Conservation (phyloP, 2,797 vertebrate genomes). For the Molossus molossus region DNA sequence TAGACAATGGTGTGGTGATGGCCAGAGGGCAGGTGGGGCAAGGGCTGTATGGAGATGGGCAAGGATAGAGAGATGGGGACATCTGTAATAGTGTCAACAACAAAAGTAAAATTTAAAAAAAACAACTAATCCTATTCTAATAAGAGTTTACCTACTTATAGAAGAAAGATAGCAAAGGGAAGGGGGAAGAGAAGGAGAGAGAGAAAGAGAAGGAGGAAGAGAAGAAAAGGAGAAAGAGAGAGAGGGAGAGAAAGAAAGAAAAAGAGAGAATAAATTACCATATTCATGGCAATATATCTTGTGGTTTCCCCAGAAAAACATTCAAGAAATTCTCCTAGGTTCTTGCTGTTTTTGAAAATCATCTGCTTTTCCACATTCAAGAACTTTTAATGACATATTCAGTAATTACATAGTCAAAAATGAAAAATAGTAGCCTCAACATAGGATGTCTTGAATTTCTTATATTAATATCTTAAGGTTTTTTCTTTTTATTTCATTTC, state of each 20-base stretch:
- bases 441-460: not conserved
- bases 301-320: not conserved
- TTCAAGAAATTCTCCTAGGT: not conserved
- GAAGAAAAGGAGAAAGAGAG: not conserved
- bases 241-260: not conserved
- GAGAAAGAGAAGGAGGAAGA: not conserved
- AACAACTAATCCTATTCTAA: not conserved
- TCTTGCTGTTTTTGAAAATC: not conserved
- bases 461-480: not conserved
- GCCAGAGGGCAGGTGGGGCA: not conserved
- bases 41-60: not conserved
- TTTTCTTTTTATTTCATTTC: slow-evolving; percentile 13
- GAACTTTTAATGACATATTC: not conserved
- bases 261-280: not conserved
- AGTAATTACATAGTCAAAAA: not conserved
- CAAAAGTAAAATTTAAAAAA: too few relatives aligned
- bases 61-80: too few relatives aligned
- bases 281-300: not conserved
- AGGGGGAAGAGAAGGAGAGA: not conserved
- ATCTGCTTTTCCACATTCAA: not conserved
- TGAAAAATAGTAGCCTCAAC: not conserved
- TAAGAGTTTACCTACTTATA: not conserved
- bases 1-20: not conserved
- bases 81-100: too few relatives aligned
- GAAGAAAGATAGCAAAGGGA: not conserved